Evolutionary conservation across 2,797 vertebrate genomes (phyloP), one percentile per base, ranked within the genome.

Genomic region (Semaprochilodus insignis): DNA sequence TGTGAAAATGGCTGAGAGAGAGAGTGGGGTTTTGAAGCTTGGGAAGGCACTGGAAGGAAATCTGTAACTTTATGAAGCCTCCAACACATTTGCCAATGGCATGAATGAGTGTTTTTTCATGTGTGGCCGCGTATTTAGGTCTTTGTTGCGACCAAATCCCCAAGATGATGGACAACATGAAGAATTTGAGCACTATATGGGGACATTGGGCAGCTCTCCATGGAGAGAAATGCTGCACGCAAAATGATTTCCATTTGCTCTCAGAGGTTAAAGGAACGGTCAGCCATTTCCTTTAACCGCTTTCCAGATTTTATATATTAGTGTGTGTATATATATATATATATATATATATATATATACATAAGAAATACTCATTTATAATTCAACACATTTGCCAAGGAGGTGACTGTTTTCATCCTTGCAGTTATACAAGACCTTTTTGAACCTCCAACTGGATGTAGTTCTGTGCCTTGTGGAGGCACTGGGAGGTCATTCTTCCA

Each of bases 91-190:
- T 72, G 55, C 13, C 63, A 48, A 25, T 55, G 14, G 55, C 1
- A 36, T 69, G 57, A n/a, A 66, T 21, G 0, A 25, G 74, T 44
- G 74, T 62, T 57, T 71, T 40, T 48, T 27, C 16, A 48, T 73
- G 48, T 81, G 21, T 70, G 66, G 54, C 60, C 65, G 27, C 83
- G 62, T 84, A 78, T 65, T 27, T 31, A 34, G 14, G 8, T 65
- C 55, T 10, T 59, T 59, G 57, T 66, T 36, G 65, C 25, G 6
- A 65, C 15, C 27, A 65, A 17, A 65, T 31, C 5, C 25, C 60
- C 13, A 21, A 14, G 17, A 63, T 63, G 59, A n/a, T 11, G n/a
- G 8, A 11, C 14, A 62, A 62, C 55, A 57, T 23, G n/a, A 62
- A 62, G 4, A 34, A 11, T 25, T 10, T 62, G 59, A 62, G n/a